These are phyloP conservation scores for Periophthalmodon schlosseri DNA, from an alignment of 2,113 vertebrate species.

Conservation along the genomic window DNA sequence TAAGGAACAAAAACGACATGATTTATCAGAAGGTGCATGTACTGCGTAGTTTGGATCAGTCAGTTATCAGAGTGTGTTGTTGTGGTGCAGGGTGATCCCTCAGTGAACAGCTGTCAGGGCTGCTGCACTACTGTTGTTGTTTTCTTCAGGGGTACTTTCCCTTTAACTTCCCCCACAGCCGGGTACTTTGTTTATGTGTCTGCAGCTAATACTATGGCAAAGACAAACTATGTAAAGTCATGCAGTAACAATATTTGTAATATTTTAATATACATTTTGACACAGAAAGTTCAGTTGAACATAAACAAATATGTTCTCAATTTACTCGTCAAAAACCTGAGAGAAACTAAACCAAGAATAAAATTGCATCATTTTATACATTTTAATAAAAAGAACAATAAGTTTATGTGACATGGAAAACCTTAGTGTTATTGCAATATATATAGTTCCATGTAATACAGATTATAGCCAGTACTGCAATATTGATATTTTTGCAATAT, in stretches of 20 bases:
- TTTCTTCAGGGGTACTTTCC: conserved; percentile 66
- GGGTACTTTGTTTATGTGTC: conserved; percentile 58
- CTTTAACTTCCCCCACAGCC: conserved; percentile 68
- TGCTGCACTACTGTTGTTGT: conserved; percentile 67
- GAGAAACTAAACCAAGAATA: neutral
- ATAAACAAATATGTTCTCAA: neutral
- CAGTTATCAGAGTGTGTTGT: conserved; percentile 32
- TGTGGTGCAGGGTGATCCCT: conserved; percentile 55
- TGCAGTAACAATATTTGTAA: neutral
- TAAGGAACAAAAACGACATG: too few species aligned
- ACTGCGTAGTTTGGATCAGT: neutral
- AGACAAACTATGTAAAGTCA: neutral
- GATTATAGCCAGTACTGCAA: neutral
- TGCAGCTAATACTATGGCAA: conserved; percentile 21
- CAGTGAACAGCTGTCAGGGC: conserved; percentile 63
- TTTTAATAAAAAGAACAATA: neutral
- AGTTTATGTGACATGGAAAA: neutral
- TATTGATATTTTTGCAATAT: neutral
- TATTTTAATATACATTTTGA: neutral
- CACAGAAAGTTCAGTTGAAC: neutral
- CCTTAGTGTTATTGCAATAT: too few species aligned
- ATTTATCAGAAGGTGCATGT: neutral
- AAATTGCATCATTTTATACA: too few species aligned
- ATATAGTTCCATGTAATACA: too few species aligned
- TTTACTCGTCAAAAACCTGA: neutral